Evolutionary conservation across 1,140 invertebrate genomes (phyloP), one percentile per base, ranked within the genome.

Genomic region (Bombus waltoni): DNA sequence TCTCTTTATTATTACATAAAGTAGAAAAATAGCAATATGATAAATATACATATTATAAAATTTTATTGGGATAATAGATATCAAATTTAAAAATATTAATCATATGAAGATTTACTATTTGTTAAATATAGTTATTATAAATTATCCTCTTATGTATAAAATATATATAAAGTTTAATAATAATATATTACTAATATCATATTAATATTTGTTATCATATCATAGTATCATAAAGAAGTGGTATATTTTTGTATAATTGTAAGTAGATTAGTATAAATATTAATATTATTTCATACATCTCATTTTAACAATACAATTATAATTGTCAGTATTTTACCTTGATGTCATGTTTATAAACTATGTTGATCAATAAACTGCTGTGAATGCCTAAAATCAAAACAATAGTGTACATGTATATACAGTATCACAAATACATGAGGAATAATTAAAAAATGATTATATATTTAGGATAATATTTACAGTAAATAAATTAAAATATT

Each of bases 301-400:
- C 5, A 62, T 42, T 47, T 79, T 53, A 42, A 47, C n/a, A 57
- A 53, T 6, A 53, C 18, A 53, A 53, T 40, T 32, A 68, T 53
- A 66, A 81, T 81, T 71, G 80, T 40, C 47, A 79, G 28, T 77
- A 71, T 5, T 73, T 88, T 91, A 93, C 94, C 94, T 94, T 82
- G 94, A 94, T 88, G 93, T 94, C 94, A 94, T 94, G 88, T 71
- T 93, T 85, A 77, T 80, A 42, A 59, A 25, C 57, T 38, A 72
- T 73, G 72, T 77, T 80, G 79, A 66, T 68, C 9, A 53, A 72
- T 25, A 35, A 76, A 68, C 57, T 74, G n/a, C 73, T 47, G 62
- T 72, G 44, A 85, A 82, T 90, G 77, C 62, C 84, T 91, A 44
- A 40, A 90, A 85, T 35, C 53, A 90, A 91, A 90, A 85, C 42